A percentile compares a stretch with the other conserved stretches of the same genome.
Conservation (phyloP, 2,113 vertebrate genomes). For the Suricata suricatta region DNA sequence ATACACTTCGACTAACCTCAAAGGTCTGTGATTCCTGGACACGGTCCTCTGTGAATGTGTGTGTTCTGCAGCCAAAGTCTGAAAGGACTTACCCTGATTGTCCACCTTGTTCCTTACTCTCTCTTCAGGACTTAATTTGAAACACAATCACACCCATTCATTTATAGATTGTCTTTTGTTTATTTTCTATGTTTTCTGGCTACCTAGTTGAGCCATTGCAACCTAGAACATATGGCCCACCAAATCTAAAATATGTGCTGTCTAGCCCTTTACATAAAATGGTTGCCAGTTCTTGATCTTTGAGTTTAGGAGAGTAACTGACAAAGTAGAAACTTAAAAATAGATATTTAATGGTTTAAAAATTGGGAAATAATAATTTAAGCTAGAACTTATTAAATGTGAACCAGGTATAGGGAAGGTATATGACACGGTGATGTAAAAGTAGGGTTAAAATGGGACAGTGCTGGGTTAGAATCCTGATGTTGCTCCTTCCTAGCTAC, state of each 20-base stretch:
- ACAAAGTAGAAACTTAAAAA: neutral
- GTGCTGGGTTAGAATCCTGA: neutral
- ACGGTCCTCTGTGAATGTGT: no score
- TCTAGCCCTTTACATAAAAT: neutral
- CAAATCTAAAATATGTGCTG: neutral
- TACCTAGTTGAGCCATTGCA: neutral
- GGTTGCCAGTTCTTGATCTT: neutral
- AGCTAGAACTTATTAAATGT: neutral
- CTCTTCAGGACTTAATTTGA: neutral
- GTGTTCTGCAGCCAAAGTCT: no score
- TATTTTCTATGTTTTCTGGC: neutral
- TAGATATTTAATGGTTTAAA: neutral
- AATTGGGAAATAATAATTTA: neutral
- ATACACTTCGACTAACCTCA: neutral
- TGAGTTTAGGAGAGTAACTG: neutral
- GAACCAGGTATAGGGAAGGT: neutral
- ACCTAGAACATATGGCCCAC: neutral
- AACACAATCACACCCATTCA: neutral
- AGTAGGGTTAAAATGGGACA: neutral
- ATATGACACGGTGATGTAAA: neutral
- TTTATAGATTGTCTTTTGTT: neutral
- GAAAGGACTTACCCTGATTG: neutral
- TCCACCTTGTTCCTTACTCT: neutral
- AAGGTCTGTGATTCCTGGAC: neutral
- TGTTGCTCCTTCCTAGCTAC: neutral